These are phyloP conservation scores for Zapornia atra DNA, from an alignment of 2,113 vertebrate species.

Conservation along the genomic window DNA sequence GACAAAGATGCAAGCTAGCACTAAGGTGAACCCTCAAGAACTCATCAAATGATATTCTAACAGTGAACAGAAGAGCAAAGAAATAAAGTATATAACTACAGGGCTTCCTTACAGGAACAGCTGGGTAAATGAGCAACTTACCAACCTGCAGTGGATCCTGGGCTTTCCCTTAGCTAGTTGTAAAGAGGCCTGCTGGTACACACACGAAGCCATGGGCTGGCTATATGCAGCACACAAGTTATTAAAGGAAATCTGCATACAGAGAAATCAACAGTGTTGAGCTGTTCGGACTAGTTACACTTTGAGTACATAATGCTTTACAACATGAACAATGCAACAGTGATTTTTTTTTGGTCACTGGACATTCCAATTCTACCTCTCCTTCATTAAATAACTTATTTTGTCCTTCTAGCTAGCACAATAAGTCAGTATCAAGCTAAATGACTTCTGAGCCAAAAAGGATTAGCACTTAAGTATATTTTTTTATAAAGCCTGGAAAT, in stretches of 20 bases:
- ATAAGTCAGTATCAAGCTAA: background rate
- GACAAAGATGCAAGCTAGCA: background rate
- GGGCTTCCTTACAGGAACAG: background rate
- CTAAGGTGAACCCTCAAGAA: background rate
- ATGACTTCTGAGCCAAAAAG: background rate
- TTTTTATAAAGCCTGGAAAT: background rate
- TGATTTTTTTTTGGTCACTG: background rate
- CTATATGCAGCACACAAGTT: background rate
- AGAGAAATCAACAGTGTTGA: background rate
- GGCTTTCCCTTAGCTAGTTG: background rate
- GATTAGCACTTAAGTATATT: background rate
- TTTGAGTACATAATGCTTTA: background rate
- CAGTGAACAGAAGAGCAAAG: background rate
- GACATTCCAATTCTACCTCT: background rate
- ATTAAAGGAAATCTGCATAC: background rate
- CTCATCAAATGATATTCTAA: background rate
- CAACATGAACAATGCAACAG: background rate
- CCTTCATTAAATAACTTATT: background rate
- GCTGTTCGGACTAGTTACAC: background rate
- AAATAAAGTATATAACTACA: background rate
- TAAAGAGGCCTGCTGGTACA: background rate
- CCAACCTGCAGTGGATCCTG: background rate
- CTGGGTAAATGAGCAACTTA: background rate
- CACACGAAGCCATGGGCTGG: background rate
- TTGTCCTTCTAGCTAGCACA: slow-evolving; percentile 1